These are phyloP conservation scores for Spinus pinus DNA, from an alignment of 2,797 vertebrate species.

Conservation along the genomic window DNA sequence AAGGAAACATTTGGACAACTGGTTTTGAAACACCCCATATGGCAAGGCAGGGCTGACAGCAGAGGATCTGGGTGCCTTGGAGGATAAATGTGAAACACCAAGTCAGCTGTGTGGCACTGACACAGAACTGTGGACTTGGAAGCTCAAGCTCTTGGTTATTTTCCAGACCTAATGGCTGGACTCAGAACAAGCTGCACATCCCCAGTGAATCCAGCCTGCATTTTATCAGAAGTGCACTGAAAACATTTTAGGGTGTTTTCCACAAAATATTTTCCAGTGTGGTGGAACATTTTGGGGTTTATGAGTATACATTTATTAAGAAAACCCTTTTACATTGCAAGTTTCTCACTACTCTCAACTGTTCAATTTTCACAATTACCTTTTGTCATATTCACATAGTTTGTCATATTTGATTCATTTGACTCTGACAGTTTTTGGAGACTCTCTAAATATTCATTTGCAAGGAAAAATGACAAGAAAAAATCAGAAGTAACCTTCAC, in stretches of 20 bases:
- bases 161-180: background rate
- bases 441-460: background rate
- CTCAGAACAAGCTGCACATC: background rate
- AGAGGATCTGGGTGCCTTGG: background rate
- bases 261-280: background rate
- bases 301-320: background rate
- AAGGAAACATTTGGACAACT: background rate
- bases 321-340: background rate
- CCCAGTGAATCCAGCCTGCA: background rate
- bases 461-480: background rate
- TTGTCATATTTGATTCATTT: background rate
- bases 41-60: background rate
- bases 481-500: background rate
- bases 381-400: background rate
- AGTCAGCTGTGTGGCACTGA: background rate
- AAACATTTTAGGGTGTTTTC: background rate
- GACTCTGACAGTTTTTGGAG: background rate
- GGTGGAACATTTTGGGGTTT: background rate
- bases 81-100: background rate
- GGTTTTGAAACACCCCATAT: background rate
- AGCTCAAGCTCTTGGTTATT: background rate
- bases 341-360: background rate
- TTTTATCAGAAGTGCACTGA: background rate
- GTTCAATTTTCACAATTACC: background rate
- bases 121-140: background rate